These are phyloP conservation scores for Gonocerus acuteangulatus DNA, from an alignment of 2,888 invertebrate genomes.

Conservation along the genomic window DNA sequence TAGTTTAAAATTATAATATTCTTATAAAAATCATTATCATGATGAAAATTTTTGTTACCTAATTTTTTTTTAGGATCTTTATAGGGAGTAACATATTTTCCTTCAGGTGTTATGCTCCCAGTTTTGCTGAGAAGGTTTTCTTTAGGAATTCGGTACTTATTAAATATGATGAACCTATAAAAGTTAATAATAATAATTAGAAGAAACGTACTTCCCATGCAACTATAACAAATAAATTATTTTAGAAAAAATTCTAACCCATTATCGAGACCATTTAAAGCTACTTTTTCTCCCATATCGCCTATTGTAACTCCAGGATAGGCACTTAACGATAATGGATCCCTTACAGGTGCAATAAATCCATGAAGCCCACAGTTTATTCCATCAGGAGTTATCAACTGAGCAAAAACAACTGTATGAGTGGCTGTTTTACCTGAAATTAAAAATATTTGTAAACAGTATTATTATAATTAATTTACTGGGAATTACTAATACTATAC, in stretches of 20 bases:
- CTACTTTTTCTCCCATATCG: slow-evolving; percentile 88
- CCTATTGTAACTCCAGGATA: slow-evolving; percentile 77
- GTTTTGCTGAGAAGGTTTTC: slow-evolving; percentile 78
- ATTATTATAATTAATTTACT: not conserved
- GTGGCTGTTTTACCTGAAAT: slow-evolving; percentile 66
- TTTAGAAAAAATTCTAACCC: slow-evolving; percentile 53
- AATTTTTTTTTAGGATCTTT: slow-evolving; percentile 79
- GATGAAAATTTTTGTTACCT: too few relatives aligned
- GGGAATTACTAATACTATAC: not conserved
- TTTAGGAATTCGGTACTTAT: slow-evolving; percentile 77
- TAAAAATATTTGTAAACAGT: slow-evolving; percentile 34
- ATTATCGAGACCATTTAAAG: slow-evolving; percentile 87
- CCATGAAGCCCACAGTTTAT: slow-evolving; percentile 75
- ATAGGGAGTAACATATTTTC: slow-evolving; percentile 81
- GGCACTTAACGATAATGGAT: slow-evolving; percentile 61
- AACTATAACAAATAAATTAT: not conserved
- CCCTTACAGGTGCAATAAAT: slow-evolving; percentile 80
- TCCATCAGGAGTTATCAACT: slow-evolving; percentile 70
- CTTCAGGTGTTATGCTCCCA: slow-evolving; percentile 80
- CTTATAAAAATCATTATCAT: too few relatives aligned
- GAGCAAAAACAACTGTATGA: slow-evolving; percentile 81
- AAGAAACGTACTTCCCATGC: not conserved
- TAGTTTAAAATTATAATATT: too few relatives aligned
- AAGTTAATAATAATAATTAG: slow-evolving; percentile 31
- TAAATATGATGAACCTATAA: slow-evolving; percentile 73